Evolutionary conservation across 1,140 invertebrate genomes (phyloP).

Genomic region (Drosophila seguyi): DNA sequence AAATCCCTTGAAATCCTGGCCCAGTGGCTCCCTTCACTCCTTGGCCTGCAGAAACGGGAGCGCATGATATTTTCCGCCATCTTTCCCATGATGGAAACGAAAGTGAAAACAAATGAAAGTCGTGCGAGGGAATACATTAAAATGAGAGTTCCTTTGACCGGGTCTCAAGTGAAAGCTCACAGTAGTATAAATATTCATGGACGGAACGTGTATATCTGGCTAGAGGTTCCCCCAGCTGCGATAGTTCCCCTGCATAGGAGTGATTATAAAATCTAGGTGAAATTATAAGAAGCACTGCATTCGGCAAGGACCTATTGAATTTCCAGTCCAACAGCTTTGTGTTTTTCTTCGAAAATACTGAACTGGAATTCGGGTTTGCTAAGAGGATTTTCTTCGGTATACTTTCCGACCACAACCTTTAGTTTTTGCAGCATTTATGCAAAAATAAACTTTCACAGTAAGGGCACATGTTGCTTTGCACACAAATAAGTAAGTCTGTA

Average conservation of each 20-base stretch:
- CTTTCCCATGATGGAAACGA: constrained; percentile 54
- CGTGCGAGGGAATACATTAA: constrained; percentile 78
- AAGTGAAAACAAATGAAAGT: constrained; percentile 80
- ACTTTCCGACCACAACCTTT: background rate
- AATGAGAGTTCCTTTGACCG: constrained; percentile 58
- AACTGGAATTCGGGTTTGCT: background rate
- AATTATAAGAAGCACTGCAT: constrained; percentile 1
- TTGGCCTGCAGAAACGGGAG: constrained; percentile 1
- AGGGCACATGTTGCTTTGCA: too few relatives aligned
- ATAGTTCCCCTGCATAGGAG: background rate
- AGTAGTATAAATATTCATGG: constrained; percentile 73
- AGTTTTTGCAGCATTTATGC: background rate
- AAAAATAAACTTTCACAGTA: background rate
- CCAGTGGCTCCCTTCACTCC: background rate
- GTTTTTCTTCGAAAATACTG: constrained; percentile 1
- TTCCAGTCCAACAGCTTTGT: background rate
- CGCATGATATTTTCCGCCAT: constrained; percentile 25
- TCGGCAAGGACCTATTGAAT: constrained; percentile 1
- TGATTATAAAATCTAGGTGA: constrained; percentile 36
- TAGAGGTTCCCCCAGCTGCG: background rate
- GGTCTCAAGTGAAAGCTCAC: constrained; percentile 16
- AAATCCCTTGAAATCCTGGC: constrained; percentile 33
- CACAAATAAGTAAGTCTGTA: constrained; percentile 2
- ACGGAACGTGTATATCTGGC: constrained; percentile 11
- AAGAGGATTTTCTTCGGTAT: background rate